Conservation (phyloP, 1,140 invertebrate genomes). For the Cryptotermes secundus region DNA sequence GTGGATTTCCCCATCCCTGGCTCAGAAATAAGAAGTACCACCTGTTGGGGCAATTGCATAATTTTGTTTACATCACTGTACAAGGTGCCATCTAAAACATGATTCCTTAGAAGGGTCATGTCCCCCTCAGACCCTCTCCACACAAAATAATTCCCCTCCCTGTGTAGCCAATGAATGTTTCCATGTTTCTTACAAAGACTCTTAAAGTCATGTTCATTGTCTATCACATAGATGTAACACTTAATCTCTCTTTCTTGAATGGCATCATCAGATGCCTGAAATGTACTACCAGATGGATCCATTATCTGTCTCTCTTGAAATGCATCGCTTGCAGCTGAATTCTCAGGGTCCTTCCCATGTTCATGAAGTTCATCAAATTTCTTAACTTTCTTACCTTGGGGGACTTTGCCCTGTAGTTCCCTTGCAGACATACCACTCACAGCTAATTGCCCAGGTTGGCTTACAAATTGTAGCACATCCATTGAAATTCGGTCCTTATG, state of each 20-base stretch:
- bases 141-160: not conserved
- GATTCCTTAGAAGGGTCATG: not conserved
- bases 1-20: constrained; percentile 34
- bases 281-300: too few relatives aligned
- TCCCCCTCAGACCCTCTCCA: constrained; percentile 26
- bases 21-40: constrained; percentile 21
- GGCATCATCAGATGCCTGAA: too few relatives aligned
- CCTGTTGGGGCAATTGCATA: not conserved
- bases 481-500: too few relatives aligned
- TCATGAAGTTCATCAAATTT: constrained; percentile 7
- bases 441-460: not conserved
- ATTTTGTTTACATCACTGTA: not conserved
- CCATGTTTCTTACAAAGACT: not conserved
- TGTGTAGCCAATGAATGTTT: constrained; percentile 22
- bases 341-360: too few relatives aligned
- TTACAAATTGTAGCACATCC: not conserved
- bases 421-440: not conserved
- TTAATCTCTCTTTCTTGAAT: not conserved
- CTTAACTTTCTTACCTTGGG: not conserved
- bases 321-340: too few relatives aligned
- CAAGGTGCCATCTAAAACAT: too few relatives aligned
- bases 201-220: not conserved
- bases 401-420: constrained; percentile 18
- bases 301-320: too few relatives aligned
- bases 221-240: not conserved